A percentile compares a stretch with the other conserved stretches of the same genome.
Evolutionary conservation across 2,797 vertebrate species (phyloP).

Genomic region (Lemur catta): DNA sequence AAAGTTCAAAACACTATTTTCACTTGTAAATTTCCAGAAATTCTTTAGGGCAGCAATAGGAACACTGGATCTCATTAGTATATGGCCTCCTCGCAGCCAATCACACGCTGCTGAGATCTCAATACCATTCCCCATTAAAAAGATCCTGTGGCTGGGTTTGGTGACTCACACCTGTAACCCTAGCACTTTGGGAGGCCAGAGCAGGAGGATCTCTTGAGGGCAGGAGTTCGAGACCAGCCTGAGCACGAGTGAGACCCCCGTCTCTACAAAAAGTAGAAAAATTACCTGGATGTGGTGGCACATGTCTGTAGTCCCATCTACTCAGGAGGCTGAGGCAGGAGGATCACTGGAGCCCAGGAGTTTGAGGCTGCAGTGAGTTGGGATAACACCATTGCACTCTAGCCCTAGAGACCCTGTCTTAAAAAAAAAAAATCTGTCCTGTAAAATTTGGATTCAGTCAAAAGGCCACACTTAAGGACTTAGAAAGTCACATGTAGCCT

Average conservation of each 20-base stretch:
- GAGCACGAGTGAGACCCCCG: not conserved
- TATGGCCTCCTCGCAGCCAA: not conserved
- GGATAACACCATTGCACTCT: not conserved
- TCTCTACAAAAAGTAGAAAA: not conserved
- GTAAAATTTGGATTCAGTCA: not conserved
- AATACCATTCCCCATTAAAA: not conserved
- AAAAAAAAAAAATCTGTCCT: not conserved
- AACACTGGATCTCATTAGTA: not conserved
- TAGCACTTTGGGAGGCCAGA: not conserved
- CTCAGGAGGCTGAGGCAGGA: not conserved
- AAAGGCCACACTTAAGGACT: not conserved
- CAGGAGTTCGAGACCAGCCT: not conserved
- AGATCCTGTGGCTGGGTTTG: not conserved
- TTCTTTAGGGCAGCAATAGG: not conserved
- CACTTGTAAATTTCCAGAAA: not conserved
- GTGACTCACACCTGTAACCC: not conserved
- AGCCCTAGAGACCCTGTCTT: not conserved
- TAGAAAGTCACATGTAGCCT: too few relatives aligned
- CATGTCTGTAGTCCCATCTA: not conserved
- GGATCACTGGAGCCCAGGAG: not conserved
- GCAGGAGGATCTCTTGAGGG: not conserved
- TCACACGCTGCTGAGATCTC: not conserved
- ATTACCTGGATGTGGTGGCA: not conserved
- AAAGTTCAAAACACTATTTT: not conserved
- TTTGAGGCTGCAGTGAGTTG: not conserved